Evolutionary conservation across 92 coral and sea anemone species (phyloP), one percentile per base, ranked within the genome.

Genomic region (Porites divaricata): DNA sequence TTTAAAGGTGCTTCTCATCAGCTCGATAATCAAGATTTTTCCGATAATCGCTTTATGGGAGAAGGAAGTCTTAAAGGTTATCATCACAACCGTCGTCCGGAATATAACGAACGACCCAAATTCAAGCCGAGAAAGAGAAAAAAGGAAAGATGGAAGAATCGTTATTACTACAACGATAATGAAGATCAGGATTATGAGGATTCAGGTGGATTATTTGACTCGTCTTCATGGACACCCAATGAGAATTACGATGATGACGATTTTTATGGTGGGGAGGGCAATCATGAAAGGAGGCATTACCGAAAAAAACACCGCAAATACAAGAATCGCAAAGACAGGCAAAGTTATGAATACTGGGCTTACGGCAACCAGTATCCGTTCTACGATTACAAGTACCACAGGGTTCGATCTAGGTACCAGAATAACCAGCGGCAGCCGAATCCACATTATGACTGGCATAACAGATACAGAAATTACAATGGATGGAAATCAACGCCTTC

Each of bases 331-430:
- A 80, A 77, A 9, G 78, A 86, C 57, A 74, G 85, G 57, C 89
- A 86, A 70, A 78, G 89, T 21, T 63, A 80, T 78, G 89, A 79
- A 53, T 77, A 65, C 67, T 84, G 83, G 88, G 41, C 45, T 8
- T 67, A 84, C 19, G 62, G 83, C 10, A 20, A 67, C 23, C 83
- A 84, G 69, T 63, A 84, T 67, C 88, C 88, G 9, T 66, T 48
- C 83, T 82, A 82, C 45, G 14, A 49, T 84, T 75, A 75, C 81
- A 67, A 68, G 20, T 74, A 59, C 49, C 81, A 67, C 45, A 66
- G 54, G 62, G 4, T 13, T 28, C 52, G 85, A 70, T 24, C 76
- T 56, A 35, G 45, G 15, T 80, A 53, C 56, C 45, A 48, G 14
- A 54, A 80, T 41, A 57, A 57, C 22, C 61, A n/a, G 1, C 76